Conservation (phyloP, 2,888 invertebrate genomes). For the Acanthosepion esculentum region DNA sequence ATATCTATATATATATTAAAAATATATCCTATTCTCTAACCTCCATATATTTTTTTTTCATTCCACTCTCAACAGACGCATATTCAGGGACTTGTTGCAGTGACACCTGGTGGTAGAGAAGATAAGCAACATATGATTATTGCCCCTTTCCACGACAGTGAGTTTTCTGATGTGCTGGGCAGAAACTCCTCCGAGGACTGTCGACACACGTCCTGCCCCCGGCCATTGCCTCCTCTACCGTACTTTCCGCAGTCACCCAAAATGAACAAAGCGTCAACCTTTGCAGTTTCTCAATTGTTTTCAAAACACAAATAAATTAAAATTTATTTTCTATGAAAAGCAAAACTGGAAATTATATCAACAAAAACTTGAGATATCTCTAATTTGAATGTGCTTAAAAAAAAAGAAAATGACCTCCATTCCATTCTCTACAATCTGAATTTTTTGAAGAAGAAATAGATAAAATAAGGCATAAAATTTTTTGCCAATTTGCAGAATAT, state of each 20-base stretch:
- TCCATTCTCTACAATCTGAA: background rate
- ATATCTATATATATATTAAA: background rate
- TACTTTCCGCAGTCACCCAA: background rate
- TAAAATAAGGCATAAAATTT: background rate
- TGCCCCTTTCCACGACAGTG: slow-evolving; percentile 22
- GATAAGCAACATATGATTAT: slow-evolving; percentile 33
- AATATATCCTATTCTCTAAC: background rate
- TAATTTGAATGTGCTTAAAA: background rate
- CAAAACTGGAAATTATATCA: background rate
- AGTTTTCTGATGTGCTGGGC: slow-evolving; percentile 33
- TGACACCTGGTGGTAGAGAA: slow-evolving; percentile 2
- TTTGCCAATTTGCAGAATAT: background rate
- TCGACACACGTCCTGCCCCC: slow-evolving; percentile 9
- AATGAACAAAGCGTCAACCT: background rate
- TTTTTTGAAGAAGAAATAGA: background rate
- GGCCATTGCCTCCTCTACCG: slow-evolving; percentile 33
- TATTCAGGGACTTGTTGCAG: slow-evolving; percentile 33
- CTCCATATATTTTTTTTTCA: slow-evolving; percentile 8
- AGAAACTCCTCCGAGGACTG: background rate
- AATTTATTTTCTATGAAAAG: background rate
- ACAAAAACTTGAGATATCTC: background rate
- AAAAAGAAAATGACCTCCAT: background rate
- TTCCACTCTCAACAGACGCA: slow-evolving; percentile 33
- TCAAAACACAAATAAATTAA: background rate
- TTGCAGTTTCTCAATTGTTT: background rate